Conservation (phyloP, 1,140 invertebrate genomes). For the Zophobas atratus region DNA sequence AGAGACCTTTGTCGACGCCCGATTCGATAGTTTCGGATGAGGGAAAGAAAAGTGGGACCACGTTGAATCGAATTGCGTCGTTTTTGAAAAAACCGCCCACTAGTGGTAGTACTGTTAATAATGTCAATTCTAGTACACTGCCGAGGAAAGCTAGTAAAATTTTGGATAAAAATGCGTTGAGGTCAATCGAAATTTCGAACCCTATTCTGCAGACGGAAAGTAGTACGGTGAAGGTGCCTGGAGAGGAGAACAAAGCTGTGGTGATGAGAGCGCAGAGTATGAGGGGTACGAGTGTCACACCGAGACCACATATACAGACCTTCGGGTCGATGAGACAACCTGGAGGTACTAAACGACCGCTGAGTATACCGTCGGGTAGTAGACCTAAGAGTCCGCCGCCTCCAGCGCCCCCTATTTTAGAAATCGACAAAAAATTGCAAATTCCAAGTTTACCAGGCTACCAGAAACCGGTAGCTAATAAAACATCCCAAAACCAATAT, state of each 20-base stretch:
- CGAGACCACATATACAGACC: slow-evolving; percentile 76
- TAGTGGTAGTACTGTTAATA: slow-evolving; percentile 69
- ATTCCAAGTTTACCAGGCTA: slow-evolving; percentile 71
- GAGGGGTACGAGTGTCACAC: slow-evolving; percentile 74
- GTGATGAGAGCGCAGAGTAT: slow-evolving; percentile 85
- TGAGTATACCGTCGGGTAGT: slow-evolving; percentile 76
- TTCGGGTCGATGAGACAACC: slow-evolving; percentile 86
- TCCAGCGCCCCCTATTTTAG: slow-evolving; percentile 70
- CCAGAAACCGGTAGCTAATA: slow-evolving; percentile 68
- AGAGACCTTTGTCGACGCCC: slow-evolving; percentile 71
- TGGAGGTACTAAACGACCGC: slow-evolving; percentile 75
- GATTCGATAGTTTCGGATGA: slow-evolving; percentile 68
- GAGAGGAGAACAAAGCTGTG: slow-evolving; percentile 69
- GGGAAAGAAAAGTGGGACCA: slow-evolving; percentile 69
- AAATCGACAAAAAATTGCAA: slow-evolving; percentile 64
- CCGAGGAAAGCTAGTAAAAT: slow-evolving; percentile 77
- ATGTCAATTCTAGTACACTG: slow-evolving; percentile 73
- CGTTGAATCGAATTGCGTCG: slow-evolving; percentile 82
- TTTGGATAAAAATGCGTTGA: slow-evolving; percentile 78
- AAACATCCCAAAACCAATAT: slow-evolving; percentile 73
- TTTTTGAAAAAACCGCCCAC: slow-evolving; percentile 78
- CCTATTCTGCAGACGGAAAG: slow-evolving; percentile 83
- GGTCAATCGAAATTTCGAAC: slow-evolving; percentile 85
- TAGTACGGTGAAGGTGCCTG: slow-evolving; percentile 71
- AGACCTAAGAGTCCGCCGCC: slow-evolving; percentile 78